Evolutionary conservation across 2,888 invertebrate species (phyloP), one percentile per base, ranked within the genome.

Genomic region (Elmis aenea): DNA sequence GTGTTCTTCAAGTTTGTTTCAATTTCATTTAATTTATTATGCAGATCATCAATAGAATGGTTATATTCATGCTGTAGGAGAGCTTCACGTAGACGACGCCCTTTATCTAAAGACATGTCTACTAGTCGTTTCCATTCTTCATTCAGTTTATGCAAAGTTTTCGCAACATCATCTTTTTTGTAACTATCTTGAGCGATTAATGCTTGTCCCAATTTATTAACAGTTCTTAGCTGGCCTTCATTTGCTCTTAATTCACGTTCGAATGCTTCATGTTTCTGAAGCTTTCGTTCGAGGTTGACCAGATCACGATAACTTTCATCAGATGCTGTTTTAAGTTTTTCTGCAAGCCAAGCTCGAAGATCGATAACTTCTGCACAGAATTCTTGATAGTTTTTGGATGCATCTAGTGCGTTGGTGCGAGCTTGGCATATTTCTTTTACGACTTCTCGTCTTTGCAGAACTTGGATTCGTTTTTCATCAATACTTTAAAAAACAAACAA

Each of bases 231-330:
- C 56, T 94, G 88, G 8, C 91, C 92, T 65, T 96, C 93, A 58
- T 96, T 97, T 1, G 96, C 92, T 27, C 89, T 79, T 11, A 99
- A 69, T 62, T 99, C 97, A 1, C 95, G 75, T 58, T 96, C 95
- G 61, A 97, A 96, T 0, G 96, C 95, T 65, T 94, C 91, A 61
- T 99, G 97, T 59, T 94, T 94, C 67, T 95, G 93, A 1, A 94
- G 69, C 62, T 95, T 95, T 1, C 93, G 76, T 48, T 93, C 91
- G 9, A 93, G 68, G 64, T 96, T 95, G 22, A 79, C 83, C 10
- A 95, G 70, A 58, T 95, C 94, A 10, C 91, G 74, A 67, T 94
- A 95, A 42, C 86, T 92, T 65, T 95, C 93, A 55, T 96, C 95
- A 1, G 84, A 82, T 0, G 94, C 94, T 0, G 90, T 88, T 60